Conservation (phyloP, 2,113 vertebrate genomes). For the Epinephelus fuscoguttatus region DNA sequence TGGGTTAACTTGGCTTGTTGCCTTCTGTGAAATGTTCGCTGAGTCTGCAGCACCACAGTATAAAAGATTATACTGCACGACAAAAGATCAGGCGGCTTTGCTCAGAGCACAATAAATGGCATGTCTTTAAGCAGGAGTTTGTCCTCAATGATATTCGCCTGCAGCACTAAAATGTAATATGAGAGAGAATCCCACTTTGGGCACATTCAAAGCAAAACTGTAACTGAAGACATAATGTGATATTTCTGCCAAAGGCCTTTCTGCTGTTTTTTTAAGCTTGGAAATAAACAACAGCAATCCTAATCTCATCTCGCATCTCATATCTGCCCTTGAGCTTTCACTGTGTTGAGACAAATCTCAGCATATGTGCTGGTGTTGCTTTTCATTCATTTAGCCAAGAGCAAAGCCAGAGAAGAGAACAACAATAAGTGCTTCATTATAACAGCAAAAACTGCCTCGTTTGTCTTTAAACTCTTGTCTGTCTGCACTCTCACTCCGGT, state of each 20-base stretch:
- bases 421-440: constrained; percentile 17
- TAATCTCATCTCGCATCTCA: constrained; percentile 45
- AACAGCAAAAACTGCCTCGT: background rate
- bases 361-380: constrained; percentile 40
- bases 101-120: constrained; percentile 23
- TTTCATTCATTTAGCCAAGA: constrained; percentile 43
- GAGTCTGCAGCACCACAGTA: constrained; percentile 22
- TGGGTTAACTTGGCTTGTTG: background rate
- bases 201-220: constrained; percentile 36
- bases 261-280: constrained; percentile 31
- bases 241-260: constrained; percentile 42
- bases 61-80: constrained; percentile 22
- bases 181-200: constrained; percentile 22
- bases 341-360: constrained; percentile 46
- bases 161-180: constrained; percentile 36
- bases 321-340: constrained; percentile 48
- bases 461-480: background rate
- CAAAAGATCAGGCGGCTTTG: constrained; percentile 23
- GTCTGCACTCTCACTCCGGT: background rate
- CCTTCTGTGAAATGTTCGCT: constrained; percentile 26
- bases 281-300: constrained; percentile 50
- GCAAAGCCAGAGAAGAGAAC: constrained; percentile 16
- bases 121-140: constrained; percentile 29
- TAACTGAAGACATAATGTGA: constrained; percentile 37
- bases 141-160: constrained; percentile 38